phyloP scores from a whole-genome alignment of 2,888 invertebrate genomes.

The Agonum fuliginosum region DNA sequence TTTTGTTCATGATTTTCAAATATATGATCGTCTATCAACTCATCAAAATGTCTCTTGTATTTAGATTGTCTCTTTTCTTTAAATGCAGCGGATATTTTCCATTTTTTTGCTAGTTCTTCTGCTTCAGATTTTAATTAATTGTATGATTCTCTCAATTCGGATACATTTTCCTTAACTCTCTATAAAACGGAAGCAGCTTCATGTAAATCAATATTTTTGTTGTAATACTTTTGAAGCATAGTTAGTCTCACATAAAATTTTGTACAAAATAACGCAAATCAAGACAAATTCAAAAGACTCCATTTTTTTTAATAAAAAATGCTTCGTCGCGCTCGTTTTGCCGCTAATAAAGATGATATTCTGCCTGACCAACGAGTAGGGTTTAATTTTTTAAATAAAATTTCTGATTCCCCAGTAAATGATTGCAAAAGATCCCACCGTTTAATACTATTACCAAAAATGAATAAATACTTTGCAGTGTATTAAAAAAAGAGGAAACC shows the following conservation, averaged over 20 bases:
- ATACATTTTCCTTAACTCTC: not conserved
- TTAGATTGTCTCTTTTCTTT: not conserved
- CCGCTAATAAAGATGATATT: slow-evolving; percentile 5
- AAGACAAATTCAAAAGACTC: slow-evolving; percentile 62
- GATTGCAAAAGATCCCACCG: slow-evolving; percentile 44
- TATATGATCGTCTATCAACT: not conserved
- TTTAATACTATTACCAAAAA: slow-evolving; percentile 53
- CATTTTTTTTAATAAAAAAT: slow-evolving; percentile 51
- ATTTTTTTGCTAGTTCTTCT: slow-evolving; percentile 58
- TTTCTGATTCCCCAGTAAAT: slow-evolving; percentile 40
- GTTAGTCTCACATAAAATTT: slow-evolving; percentile 62
- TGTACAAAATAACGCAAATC: slow-evolving; percentile 61
- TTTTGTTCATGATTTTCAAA: not conserved
- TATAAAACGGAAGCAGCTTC: slow-evolving; percentile 62
- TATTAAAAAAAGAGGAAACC: slow-evolving; percentile 40
- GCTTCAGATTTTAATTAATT: slow-evolving; percentile 40
- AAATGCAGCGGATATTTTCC: not conserved
- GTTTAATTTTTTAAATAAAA: not conserved
- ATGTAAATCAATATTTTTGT: slow-evolving; percentile 64
- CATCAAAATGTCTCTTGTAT: not conserved
- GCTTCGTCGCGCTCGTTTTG: not conserved
- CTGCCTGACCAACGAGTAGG: slow-evolving; percentile 29
- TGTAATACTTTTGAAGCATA: slow-evolving; percentile 62
- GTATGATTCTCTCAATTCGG: not conserved
- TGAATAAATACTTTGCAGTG: slow-evolving; percentile 42